phyloP scores from a whole-genome alignment of 2,888 invertebrate species.

The Drosophila kuntzei region DNA sequence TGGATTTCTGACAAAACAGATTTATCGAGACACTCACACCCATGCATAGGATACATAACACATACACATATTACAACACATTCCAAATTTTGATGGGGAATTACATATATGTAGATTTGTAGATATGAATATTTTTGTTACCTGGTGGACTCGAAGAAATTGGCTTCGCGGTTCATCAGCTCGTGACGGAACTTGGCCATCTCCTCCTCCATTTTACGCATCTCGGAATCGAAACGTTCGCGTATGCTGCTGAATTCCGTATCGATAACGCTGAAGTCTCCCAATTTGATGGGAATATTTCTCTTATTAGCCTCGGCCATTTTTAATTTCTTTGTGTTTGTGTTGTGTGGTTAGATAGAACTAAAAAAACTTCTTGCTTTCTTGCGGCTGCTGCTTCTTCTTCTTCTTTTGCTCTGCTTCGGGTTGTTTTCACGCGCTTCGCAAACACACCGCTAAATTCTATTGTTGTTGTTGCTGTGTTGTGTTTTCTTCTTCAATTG shows the following conservation, averaged over 20 bases:
- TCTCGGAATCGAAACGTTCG: conserved; percentile 97
- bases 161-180: conserved; percentile 96
- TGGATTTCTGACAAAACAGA: background rate
- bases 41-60: background rate
- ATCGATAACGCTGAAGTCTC: conserved; percentile 97
- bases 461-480: conserved; percentile 12
- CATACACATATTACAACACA: background rate
- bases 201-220: conserved; percentile 99
- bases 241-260: conserved; percentile 98
- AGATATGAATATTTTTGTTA: conserved; percentile 79
- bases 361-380: conserved; percentile 45
- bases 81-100: background rate
- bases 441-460: conserved; percentile 26
- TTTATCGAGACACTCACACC: conserved; percentile 3
- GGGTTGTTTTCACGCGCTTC: conserved; percentile 49
- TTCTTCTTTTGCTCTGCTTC: conserved; percentile 16
- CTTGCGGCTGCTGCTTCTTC: conserved; percentile 29
- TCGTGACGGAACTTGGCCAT: conserved; percentile 98
- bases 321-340: conserved; percentile 51
- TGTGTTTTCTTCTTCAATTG: conserved; percentile 27
- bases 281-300: conserved; percentile 96
- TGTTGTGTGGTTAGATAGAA: conserved; percentile 36
- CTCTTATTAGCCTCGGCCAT: conserved; percentile 95
- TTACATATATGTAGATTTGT: background rate
- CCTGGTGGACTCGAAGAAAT: conserved; percentile 96